phyloP scores from a whole-genome alignment of 2,113 vertebrate species.

The Lamprologus tigripictilis region DNA sequence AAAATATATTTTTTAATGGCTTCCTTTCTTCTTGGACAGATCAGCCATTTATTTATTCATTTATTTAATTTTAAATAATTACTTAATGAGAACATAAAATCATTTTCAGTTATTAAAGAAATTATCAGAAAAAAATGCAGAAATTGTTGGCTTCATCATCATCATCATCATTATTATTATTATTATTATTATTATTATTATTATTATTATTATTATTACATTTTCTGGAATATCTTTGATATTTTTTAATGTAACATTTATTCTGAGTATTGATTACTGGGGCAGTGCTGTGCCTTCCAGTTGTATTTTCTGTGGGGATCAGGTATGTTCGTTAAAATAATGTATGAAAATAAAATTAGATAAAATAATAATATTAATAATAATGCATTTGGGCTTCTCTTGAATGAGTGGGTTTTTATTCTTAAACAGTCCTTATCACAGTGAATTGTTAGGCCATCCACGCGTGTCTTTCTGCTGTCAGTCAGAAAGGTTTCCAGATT shows the following conservation, averaged over 20 bases:
- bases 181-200: background rate
- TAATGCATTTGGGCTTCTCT: background rate
- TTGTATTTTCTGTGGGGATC: background rate
- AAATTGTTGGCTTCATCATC: background rate
- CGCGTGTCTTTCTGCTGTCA: background rate
- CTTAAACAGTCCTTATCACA: background rate
- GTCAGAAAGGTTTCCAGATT: background rate
- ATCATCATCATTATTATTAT: rapidly evolving
- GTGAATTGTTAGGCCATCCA: background rate
- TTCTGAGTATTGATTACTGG: background rate
- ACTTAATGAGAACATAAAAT: background rate
- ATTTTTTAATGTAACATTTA: background rate
- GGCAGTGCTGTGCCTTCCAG: background rate
- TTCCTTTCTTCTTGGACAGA: background rate
- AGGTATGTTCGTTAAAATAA: background rate
- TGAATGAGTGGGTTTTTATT: background rate
- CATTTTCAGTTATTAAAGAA: background rate
- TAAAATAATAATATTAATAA: background rate
- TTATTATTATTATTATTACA: background rate
- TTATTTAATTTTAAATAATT: background rate
- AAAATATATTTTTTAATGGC: background rate
- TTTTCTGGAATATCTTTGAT: background rate
- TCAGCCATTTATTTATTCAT: background rate
- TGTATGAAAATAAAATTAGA: background rate
- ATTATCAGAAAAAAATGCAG: background rate